These are phyloP conservation scores for Helicolenus hilgendorfi DNA, from an alignment of 2,797 vertebrate species.

Conservation along the genomic window DNA sequence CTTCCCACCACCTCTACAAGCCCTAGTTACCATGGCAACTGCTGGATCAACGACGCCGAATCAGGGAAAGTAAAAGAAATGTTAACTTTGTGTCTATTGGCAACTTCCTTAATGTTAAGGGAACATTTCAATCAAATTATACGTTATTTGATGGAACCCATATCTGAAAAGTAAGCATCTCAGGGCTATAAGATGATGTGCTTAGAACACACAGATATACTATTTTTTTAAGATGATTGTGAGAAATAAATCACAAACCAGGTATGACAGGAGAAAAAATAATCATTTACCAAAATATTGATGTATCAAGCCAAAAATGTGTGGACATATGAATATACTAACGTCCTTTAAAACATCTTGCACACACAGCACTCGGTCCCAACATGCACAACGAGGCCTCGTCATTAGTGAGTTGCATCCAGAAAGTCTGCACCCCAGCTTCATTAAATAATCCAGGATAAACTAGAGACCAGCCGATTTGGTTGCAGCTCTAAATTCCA, in stretches of 20 bases:
- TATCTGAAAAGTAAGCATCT: neutral
- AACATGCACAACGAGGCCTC: neutral
- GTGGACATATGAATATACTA: neutral
- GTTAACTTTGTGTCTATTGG: neutral
- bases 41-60: constrained; percentile 3
- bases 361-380: neutral
- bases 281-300: neutral
- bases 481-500: constrained; percentile 51
- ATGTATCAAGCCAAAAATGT: neutral
- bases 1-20: constrained; percentile 14
- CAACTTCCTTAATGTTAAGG: too few relatives aligned
- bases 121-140: neutral
- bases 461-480: constrained; percentile 48
- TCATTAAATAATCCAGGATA: constrained; percentile 60
- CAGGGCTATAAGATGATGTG: neutral
- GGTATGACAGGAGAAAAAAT: neutral
- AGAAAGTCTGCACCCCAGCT: neutral
- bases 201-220: neutral
- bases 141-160: neutral
- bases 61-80: neutral
- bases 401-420: constrained; percentile 2
- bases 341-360: neutral
- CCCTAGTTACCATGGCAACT: constrained; percentile 50
- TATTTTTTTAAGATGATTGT: neutral
- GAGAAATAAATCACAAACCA: neutral